A percentile compares a stretch with the other conserved stretches of the same genome.
phyloP scores from a whole-genome alignment of 2,797 vertebrate species.

The Ptychadena robeensis region DNA sequence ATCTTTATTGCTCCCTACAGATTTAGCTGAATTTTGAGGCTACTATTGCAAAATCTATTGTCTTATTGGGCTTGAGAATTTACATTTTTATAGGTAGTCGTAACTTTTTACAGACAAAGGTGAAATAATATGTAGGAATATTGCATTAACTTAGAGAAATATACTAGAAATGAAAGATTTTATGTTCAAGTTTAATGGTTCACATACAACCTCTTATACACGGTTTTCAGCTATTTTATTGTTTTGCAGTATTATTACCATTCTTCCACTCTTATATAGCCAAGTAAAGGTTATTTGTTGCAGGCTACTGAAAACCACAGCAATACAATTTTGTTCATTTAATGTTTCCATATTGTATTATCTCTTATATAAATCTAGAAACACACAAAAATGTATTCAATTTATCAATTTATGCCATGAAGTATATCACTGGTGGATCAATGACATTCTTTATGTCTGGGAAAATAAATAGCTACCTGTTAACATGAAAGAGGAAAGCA shows the following conservation, averaged over 20 bases:
- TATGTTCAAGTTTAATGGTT: background rate
- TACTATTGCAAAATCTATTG: background rate
- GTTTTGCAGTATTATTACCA: background rate
- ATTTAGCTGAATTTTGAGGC: background rate
- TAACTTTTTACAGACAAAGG: conserved; percentile 24
- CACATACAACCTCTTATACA: background rate
- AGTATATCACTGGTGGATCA: background rate
- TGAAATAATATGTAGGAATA: conserved; percentile 14
- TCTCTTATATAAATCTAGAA: background rate
- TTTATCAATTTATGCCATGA: background rate
- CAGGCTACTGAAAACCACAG: background rate
- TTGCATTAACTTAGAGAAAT: conserved; percentile 12
- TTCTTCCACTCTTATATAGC: background rate
- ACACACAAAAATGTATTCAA: background rate
- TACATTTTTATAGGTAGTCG: conserved; percentile 2
- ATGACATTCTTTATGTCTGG: background rate
- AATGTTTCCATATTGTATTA: conserved; percentile 4
- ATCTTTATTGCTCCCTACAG: background rate
- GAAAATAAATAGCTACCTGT: background rate
- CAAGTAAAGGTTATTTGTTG: conserved; percentile 20
- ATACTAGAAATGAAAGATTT: conserved; percentile 4
- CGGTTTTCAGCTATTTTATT: conserved; percentile 1
- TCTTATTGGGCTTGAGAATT: conserved; percentile 7
- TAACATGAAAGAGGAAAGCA: background rate
- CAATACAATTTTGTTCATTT: background rate